A percentile compares a stretch with the other conserved stretches of the same genome.
Evolutionary conservation across 2,888 invertebrate species (phyloP).

Genomic region (Orthonevra nobilis): DNA sequence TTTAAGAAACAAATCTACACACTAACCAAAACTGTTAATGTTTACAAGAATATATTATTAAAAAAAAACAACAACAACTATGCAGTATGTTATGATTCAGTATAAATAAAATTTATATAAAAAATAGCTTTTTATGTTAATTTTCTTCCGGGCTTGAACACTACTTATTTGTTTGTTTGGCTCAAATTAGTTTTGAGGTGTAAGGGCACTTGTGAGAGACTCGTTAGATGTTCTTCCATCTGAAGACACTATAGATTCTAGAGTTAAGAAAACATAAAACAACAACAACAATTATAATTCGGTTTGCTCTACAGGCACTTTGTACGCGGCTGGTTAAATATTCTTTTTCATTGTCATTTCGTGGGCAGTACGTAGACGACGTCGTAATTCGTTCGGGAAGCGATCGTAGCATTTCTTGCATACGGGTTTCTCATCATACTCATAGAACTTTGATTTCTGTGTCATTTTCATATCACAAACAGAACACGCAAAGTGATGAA

Average conservation of each 20-base stretch:
- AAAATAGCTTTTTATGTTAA: slow-evolving; percentile 50
- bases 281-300: slow-evolving; percentile 41
- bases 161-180: slow-evolving; percentile 4
- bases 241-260: slow-evolving; percentile 5
- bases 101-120: slow-evolving; percentile 68
- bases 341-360: slow-evolving; percentile 86
- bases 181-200: slow-evolving; percentile 16
- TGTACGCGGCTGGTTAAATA: slow-evolving; percentile 68
- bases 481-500: slow-evolving; percentile 98
- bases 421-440: slow-evolving; percentile 98
- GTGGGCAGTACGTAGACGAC: slow-evolving; percentile 93
- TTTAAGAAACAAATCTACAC: slow-evolving; percentile 35
- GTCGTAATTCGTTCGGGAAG: slow-evolving; percentile 95
- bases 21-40: slow-evolving; percentile 64
- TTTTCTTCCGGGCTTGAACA: slow-evolving; percentile 15
- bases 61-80: too few species aligned
- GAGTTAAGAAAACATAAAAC: slow-evolving; percentile 18
- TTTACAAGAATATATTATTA: slow-evolving; percentile 42
- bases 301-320: slow-evolving; percentile 43
- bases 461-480: slow-evolving; percentile 97
- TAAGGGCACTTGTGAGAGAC: slow-evolving; percentile 64
- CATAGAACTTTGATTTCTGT: slow-evolving; percentile 99
- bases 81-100: slow-evolving; percentile 22
- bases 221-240: slow-evolving; percentile 16
- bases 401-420: slow-evolving; percentile 99